Evolutionary conservation across 2,113 vertebrate genomes (phyloP).

Genomic region (Tragelaphus strepsiceros): DNA sequence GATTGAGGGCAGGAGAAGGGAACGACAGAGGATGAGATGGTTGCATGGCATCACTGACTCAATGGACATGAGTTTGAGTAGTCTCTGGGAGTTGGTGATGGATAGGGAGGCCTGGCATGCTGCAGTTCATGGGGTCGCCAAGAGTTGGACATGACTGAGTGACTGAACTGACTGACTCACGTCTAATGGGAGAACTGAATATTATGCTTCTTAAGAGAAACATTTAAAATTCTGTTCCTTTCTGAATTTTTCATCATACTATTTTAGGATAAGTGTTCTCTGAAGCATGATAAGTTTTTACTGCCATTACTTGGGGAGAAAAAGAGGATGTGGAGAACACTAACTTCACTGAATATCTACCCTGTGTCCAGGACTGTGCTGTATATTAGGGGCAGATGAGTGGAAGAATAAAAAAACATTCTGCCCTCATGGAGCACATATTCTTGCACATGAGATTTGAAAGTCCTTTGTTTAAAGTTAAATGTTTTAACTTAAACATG

Average conservation of each 20-base stretch:
- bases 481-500: background rate
- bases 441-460: background rate
- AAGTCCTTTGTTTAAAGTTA: background rate
- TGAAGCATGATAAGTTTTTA: background rate
- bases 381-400: background rate
- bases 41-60: background rate
- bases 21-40: background rate
- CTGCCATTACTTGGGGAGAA: background rate
- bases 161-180: background rate
- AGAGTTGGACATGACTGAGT: background rate
- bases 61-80: background rate
- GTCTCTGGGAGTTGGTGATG: background rate
- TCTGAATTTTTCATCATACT: background rate
- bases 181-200: background rate
- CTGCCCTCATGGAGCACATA: background rate
- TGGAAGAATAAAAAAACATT: background rate
- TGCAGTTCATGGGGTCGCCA: background rate
- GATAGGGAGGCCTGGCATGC: background rate
- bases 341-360: background rate
- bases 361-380: background rate
- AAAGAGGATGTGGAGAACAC: background rate
- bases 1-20: background rate
- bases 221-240: slow-evolving; percentile 6
- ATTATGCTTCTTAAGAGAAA: background rate
- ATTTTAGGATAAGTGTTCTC: background rate